Evolutionary conservation across 2,888 invertebrate species (phyloP), one percentile per base, ranked within the genome.

Genomic region (Eurytoma adleriae): DNA sequence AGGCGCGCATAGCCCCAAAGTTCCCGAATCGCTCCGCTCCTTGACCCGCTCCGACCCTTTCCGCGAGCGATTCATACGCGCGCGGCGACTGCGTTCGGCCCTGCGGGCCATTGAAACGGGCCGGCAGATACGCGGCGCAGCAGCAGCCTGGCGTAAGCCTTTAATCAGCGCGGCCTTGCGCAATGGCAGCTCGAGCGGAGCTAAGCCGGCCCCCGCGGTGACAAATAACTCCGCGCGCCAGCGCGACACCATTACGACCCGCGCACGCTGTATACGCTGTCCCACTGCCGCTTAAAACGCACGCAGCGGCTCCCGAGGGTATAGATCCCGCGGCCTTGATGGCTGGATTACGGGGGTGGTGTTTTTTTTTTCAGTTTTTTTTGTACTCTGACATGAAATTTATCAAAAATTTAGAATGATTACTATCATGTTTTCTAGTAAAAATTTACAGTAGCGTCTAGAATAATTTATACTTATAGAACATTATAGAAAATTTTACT

Each of bases 81-180:
- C n/a, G n/a, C n/a, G n/a, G n/a, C n/a, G n/a, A n/a, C n/a, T n/a
- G n/a, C n/a, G 40, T 4, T 40, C 40, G 40, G 40, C 40, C 40
- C 40, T 40, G 5, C 40, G 40, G 40, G 40, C 40, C 40, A 40
- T 40, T 40, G 40, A 40, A 40, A 5, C 40, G 5, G 40, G 40
- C 40, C 5, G 40, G n/a, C 24, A 52, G 20, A 67, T n/a, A 20
- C 56, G 50, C n/a, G 24, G 3, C 40, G 40, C 40, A 40, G 40
- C 30, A 4, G 30, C 30, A 30, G 30, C 30, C 4, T 30, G 16
- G 16, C 18, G 52, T 67, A 72, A 78, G 72, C 72, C 78, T 78
- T 78, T 78, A 78, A 78, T 72, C 78, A 68, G 66, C 61, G 50
- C 18, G 54, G 67, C 67, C 56, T 78, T 72, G 72, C 78, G 67